Percentiles rank a stretch among this genome's conserved stretches.
Evolutionary conservation across 2,888 invertebrate genomes (phyloP).

Genomic region (Melitaea athalia): DNA sequence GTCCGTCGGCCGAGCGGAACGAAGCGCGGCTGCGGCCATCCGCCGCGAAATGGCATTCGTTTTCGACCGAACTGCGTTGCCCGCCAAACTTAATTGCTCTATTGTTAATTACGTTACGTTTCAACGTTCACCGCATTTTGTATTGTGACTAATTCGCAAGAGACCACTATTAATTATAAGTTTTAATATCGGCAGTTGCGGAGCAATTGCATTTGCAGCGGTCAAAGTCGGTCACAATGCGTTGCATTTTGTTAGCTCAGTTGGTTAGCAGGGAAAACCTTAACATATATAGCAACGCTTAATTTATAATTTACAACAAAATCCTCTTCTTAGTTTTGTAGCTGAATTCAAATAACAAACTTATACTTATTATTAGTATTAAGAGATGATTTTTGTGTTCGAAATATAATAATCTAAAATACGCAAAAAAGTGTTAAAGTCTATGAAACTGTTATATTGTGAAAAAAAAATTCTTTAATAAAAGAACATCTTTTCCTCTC

Average conservation of each 20-base stretch:
- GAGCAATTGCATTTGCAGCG: slow-evolving; percentile 40
- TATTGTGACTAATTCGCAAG: slow-evolving; percentile 62
- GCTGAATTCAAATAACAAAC: slow-evolving; percentile 17
- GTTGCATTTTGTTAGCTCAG: slow-evolving; percentile 35
- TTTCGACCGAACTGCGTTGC: slow-evolving; percentile 64
- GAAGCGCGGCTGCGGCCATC: slow-evolving; percentile 47
- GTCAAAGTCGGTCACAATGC: slow-evolving; percentile 32
- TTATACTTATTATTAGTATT: neutral
- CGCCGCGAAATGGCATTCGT: slow-evolving; percentile 68
- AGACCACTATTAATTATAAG: slow-evolving; percentile 53
- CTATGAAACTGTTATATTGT: neutral
- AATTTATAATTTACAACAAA: slow-evolving; percentile 28
- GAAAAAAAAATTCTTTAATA: neutral
- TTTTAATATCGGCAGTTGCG: slow-evolving; percentile 47
- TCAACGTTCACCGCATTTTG: slow-evolving; percentile 65
- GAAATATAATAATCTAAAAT: neutral
- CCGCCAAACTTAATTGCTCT: slow-evolving; percentile 77
- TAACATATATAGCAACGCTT: slow-evolving; percentile 35
- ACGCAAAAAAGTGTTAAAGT: neutral
- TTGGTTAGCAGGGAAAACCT: slow-evolving; percentile 36
- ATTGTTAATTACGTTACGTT: slow-evolving; percentile 81
- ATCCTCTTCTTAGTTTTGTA: slow-evolving; percentile 30
- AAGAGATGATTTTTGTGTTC: neutral
- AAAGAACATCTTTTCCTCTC: neutral
- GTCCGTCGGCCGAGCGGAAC: slow-evolving; percentile 65